Base-by-base conservation (phyloP, 2,888 invertebrate genomes). In the Apantesis nais region DNA sequence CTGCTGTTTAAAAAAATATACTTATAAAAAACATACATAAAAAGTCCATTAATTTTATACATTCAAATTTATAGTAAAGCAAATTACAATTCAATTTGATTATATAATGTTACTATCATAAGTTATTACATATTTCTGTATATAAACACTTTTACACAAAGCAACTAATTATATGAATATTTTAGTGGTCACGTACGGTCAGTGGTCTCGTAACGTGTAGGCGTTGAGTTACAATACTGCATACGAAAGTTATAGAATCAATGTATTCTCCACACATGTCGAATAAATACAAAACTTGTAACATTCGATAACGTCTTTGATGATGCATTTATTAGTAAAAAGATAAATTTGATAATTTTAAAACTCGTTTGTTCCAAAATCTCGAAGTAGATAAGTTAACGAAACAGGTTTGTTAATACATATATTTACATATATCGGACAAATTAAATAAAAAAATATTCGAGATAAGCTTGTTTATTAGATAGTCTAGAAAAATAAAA, bases 291-390 rank as follows among this genome's bases (percentile, higher is more conserved):
- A 58, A 29, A 58, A 58, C 25, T 5, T 55, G 25, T 55, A 29
- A 14, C 25, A 58, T 58, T 29, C 58, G 29, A 58, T 58, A 58
- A 58, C 14, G 7, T 58, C 12, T 25, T 29, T 58, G n/a, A 52
- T 29, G 19, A 58, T 66, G 11, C 22, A 66, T 55, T 55, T 19
- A 55, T 58, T 66, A 55, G n/a, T 66, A 39, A 58, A 66, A 55
- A 55, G 55, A 55, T 25, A 25, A 11, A n/a, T 55, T 34, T 37
- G 55, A 22, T 31, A 29, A 34, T 48, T n/a, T 48, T 22, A 14
- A 25, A 58, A 58, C 19, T 22, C 22, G 37, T 16, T 25, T 22
- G 12, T 58, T 58, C 25, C 22, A 58, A 25, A 31, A 66, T 55
- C n/a, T 29, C 8, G 19, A 58, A 66, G 39, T 37, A 39, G 19